Conservation (phyloP, 2,797 vertebrate species). For the Corythornis leucogaster region DNA sequence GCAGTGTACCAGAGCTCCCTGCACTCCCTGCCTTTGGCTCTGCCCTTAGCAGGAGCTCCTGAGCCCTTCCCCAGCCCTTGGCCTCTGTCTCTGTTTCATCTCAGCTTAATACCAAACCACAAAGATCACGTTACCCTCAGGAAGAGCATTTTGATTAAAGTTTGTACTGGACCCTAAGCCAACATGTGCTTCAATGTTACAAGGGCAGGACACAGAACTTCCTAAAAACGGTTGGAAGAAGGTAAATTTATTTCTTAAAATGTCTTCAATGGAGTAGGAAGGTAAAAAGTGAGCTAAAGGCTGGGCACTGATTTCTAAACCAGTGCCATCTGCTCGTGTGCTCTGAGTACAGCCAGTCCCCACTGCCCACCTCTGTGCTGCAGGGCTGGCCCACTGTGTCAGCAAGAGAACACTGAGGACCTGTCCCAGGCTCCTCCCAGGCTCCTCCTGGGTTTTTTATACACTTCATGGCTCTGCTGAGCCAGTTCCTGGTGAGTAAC, state of each 20-base stretch:
- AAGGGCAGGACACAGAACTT: neutral
- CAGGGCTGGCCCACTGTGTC: fast-evolving
- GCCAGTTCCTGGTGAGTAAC: neutral
- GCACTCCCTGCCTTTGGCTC: neutral
- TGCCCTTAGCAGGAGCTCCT: fast-evolving
- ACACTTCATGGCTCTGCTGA: conserved; percentile 8
- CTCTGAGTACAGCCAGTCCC: neutral
- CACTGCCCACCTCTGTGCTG: neutral
- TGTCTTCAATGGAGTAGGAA: neutral
- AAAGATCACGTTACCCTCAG: neutral
- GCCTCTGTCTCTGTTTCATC: neutral
- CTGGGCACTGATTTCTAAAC: neutral
- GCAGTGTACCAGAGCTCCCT: neutral
- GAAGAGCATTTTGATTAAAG: neutral
- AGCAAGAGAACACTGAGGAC: neutral
- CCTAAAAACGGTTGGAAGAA: neutral
- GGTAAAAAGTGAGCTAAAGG: neutral
- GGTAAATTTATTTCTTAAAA: neutral
- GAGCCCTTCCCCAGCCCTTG: neutral
- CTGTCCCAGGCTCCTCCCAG: neutral
- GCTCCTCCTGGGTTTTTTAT: neutral
- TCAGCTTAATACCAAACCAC: neutral
- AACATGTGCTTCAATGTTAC: neutral
- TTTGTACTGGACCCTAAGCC: neutral
- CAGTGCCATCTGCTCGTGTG: neutral